Evolutionary conservation across 2,797 vertebrate genomes (phyloP), one percentile per base, ranked within the genome.

Genomic region (Euthynnus affinis): DNA sequence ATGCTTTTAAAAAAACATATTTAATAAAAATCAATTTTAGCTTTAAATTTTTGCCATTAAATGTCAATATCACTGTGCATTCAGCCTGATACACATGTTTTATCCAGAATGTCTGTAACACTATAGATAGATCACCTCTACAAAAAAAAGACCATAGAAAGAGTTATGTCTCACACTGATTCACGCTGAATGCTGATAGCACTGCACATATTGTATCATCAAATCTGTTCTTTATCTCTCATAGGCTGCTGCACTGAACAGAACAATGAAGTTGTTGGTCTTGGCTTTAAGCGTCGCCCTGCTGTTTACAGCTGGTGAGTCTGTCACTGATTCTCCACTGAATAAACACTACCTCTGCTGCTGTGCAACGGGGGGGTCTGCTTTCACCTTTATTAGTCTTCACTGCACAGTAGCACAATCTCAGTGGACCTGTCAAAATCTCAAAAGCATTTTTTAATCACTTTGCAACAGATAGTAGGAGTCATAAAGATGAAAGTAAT

Each of bases 251-350:
- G 42, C 3, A 48, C 1, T 58, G 62, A 81, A 64, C 70, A 75
- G 72, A 88, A 91, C 56, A 52, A 95, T 95, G 95, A 96, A 93
- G 91, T 42, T 91, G 74, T 63, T 93, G 77, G 71, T 92, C 42
- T 80, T 95, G 63, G 83, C 72, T 60, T 66, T 94, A 44, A 57
- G 81, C 69, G 25, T 91, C 3, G 44, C 84, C 61, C 75, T 94
- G 88, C 71, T 94, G 88, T 82, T 94, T 74, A 72, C 90, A 81
- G 87, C 80, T n/a, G 92, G 95, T 95, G 81, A 93, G 95, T 92
- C 85, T 91, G 86, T 87, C 88, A 88, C 82, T 92, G 76, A 92
- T 92, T 92, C 69, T 86, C 90, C 78, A 89, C 86, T 89, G 69
- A 84, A 70, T 67, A 84, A 91, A 94, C 84, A 89, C 63, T 71